Percentiles rank a stretch among this genome's conserved stretches.
These are phyloP conservation scores for Zootermopsis nevadensis DNA, from an alignment of 2,888 invertebrate genomes.

Conservation along the genomic window DNA sequence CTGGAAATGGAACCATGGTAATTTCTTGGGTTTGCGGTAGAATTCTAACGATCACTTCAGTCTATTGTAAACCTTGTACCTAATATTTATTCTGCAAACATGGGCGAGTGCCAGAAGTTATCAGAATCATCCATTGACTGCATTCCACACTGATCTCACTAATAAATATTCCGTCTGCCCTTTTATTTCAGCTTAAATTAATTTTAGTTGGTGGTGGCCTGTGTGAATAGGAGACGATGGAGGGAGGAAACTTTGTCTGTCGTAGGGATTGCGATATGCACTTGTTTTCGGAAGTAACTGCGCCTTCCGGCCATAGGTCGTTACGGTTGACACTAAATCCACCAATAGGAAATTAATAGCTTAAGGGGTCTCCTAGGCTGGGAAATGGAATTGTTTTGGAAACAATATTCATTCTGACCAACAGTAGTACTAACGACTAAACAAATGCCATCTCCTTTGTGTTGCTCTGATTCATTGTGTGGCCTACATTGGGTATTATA, in stretches of 20 bases:
- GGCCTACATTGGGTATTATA: not conserved
- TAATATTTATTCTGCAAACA: not conserved
- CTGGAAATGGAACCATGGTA: too few relatives aligned
- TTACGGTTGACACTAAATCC: not conserved
- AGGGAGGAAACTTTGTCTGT: not conserved
- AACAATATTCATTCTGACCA: not conserved
- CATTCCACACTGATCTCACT: not conserved
- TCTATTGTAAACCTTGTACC: not conserved
- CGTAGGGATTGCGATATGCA: not conserved
- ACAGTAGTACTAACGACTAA: not conserved
- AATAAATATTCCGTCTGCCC: not conserved
- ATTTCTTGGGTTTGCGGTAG: too few relatives aligned
- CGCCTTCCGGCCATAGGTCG: not conserved
- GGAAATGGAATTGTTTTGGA: not conserved
- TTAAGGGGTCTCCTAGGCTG: not conserved
- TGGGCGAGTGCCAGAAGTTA: not conserved
- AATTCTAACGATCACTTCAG: too few relatives aligned
- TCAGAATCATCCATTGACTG: not conserved
- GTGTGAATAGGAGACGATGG: not conserved
- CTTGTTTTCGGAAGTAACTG: not conserved
- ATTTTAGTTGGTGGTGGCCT: not conserved
- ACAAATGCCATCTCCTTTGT: conserved; percentile 12
- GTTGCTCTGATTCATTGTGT: not conserved
- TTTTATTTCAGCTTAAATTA: not conserved
- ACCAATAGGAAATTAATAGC: conserved; percentile 16